A percentile compares a stretch with the other conserved stretches of the same genome.
These are phyloP conservation scores for Acrobasis consociella DNA, from an alignment of 2,888 invertebrate genomes.

Conservation along the genomic window DNA sequence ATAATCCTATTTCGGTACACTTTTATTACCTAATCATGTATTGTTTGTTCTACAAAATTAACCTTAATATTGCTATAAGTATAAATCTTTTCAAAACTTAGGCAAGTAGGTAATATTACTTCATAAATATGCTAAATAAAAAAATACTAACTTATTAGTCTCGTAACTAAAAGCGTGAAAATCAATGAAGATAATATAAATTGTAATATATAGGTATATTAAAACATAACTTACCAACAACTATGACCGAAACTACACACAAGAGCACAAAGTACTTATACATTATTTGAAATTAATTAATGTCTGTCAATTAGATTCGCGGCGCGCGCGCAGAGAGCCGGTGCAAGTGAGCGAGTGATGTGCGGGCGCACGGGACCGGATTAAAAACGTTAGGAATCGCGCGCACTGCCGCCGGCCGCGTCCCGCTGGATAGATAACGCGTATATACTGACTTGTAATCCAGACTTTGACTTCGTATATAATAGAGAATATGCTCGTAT, in stretches of 20 bases:
- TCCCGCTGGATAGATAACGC: conserved; percentile 27
- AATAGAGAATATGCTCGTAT: too few species aligned
- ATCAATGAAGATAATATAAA: conserved; percentile 1
- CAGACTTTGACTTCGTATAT: conserved; percentile 18
- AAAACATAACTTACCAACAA: conserved; percentile 71
- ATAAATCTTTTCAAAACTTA: too few species aligned
- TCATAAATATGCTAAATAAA: too few species aligned
- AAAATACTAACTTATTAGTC: neutral
- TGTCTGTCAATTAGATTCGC: conserved; percentile 34
- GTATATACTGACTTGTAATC: conserved; percentile 15
- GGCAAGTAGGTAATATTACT: too few species aligned
- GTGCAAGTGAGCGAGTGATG: conserved; percentile 67
- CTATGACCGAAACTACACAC: conserved; percentile 65
- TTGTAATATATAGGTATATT: neutral
- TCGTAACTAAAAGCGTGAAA: neutral
- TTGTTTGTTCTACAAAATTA: too few species aligned
- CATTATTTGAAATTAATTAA: conserved; percentile 46
- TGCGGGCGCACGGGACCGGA: conserved; percentile 63
- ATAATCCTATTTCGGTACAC: too few species aligned
- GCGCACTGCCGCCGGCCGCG: conserved; percentile 43
- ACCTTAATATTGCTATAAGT: too few species aligned
- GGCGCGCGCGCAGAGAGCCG: conserved; percentile 55
- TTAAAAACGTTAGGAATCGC: conserved; percentile 60
- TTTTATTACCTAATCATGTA: too few species aligned
- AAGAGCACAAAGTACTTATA: conserved; percentile 63